Conservation (phyloP, 2,113 vertebrate species). For the Clupea harengus region DNA sequence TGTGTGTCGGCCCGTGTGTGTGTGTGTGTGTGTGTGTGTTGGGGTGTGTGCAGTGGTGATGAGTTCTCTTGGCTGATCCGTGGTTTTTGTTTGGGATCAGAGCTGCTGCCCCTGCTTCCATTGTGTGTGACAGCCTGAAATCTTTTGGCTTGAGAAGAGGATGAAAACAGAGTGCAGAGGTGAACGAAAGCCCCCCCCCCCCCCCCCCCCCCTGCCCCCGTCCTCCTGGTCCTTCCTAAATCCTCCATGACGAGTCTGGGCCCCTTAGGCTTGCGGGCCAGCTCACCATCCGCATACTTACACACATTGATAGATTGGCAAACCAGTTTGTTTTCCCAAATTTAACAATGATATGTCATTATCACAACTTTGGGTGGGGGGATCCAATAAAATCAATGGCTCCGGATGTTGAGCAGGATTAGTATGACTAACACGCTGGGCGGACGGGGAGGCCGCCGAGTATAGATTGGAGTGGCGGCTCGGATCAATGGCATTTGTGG, state of each 20-base stretch:
- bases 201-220: not conserved
- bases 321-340: constrained; percentile 99
- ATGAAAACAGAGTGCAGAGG: not conserved
- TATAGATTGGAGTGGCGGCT: constrained; percentile 98
- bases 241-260: not conserved
- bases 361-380: constrained; percentile 99
- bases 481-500: constrained; percentile 99
- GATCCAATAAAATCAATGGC: constrained; percentile 99
- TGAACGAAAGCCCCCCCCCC: not conserved
- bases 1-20: not conserved
- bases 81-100: constrained; percentile 12
- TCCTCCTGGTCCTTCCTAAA: not conserved
- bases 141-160: not conserved
- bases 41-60: not conserved
- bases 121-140: not conserved
- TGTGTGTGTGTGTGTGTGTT: not conserved
- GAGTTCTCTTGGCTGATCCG: constrained; percentile 3
- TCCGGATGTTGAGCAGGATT: constrained; percentile 96
- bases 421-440: constrained; percentile 95
- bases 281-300: not conserved
- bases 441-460: constrained; percentile 91
- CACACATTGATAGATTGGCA: constrained; percentile 83
- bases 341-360: constrained; percentile 99
- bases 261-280: not conserved
- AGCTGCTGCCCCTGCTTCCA: not conserved